Evolutionary conservation across 2,888 invertebrate genomes (phyloP).

Genomic region (Belgica antarctica): DNA sequence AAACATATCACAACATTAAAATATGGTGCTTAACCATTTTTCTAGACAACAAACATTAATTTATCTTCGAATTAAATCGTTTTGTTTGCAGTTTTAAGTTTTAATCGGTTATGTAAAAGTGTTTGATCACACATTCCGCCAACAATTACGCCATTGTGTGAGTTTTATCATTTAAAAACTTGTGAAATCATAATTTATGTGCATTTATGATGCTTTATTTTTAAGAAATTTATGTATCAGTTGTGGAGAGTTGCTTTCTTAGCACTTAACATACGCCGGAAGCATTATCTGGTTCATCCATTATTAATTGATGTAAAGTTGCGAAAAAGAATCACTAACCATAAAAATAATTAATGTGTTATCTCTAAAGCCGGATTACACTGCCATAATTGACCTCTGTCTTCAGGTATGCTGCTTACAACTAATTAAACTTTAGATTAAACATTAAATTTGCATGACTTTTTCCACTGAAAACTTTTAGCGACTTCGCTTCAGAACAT

Average conservation of each 20-base stretch:
- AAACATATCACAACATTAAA: constrained; percentile 1
- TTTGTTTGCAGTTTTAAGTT: neutral
- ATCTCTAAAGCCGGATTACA: neutral
- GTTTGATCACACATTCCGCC: neutral
- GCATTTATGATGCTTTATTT: neutral
- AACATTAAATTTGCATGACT: neutral
- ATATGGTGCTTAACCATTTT: neutral
- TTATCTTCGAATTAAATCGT: neutral
- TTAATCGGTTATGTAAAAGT: neutral
- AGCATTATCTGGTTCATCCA: neutral
- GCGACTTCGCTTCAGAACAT: neutral
- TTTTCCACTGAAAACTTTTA: neutral
- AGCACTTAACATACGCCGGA: neutral
- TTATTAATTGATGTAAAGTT: neutral
- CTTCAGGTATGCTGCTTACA: neutral
- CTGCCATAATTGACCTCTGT: neutral
- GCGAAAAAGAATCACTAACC: neutral
- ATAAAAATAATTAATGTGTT: neutral
- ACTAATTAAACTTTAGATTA: constrained; percentile 7
- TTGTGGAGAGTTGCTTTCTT: neutral
- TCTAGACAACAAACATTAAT: neutral
- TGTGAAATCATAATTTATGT: constrained; percentile 5
- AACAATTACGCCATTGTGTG: neutral
- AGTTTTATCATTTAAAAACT: constrained; percentile 12
- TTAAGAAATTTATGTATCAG: neutral